A percentile compares a stretch with the other conserved stretches of the same genome.
phyloP scores from a whole-genome alignment of 2,888 invertebrate species.

The Andricus curvator region DNA sequence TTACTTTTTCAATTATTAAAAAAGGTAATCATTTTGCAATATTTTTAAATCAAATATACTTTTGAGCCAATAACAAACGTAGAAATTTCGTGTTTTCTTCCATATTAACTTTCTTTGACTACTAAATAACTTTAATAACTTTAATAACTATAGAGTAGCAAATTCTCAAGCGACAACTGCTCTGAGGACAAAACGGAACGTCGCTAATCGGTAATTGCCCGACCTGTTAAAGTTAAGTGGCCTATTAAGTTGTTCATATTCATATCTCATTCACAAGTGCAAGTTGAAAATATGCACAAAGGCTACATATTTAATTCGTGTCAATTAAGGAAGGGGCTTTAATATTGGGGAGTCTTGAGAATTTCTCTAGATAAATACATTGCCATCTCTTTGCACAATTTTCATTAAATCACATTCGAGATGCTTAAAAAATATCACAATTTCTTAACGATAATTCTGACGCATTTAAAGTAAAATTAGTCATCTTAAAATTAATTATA shows the following conservation, averaged over 20 bases:
- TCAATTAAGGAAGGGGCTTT: slow-evolving; percentile 39
- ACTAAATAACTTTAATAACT: slow-evolving; percentile 10
- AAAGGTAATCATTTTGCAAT: too few species aligned
- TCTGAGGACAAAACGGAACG: slow-evolving; percentile 46
- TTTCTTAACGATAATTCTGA: background rate
- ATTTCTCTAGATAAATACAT: background rate
- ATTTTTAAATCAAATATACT: background rate
- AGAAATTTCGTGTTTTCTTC: background rate
- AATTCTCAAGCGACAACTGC: slow-evolving; percentile 14
- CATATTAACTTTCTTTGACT: background rate
- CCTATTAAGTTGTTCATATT: slow-evolving; percentile 58
- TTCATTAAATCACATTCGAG: background rate
- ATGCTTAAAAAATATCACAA: background rate
- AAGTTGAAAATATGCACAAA: slow-evolving; percentile 41
- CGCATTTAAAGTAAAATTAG: background rate
- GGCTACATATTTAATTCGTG: slow-evolving; percentile 21
- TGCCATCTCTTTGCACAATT: background rate
- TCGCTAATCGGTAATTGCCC: slow-evolving; percentile 62
- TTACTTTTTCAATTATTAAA: too few species aligned
- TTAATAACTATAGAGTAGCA: background rate
- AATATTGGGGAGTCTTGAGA: slow-evolving; percentile 20
- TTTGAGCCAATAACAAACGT: background rate
- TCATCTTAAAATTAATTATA: background rate
- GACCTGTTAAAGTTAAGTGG: slow-evolving; percentile 62
- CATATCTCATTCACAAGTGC: slow-evolving; percentile 57